Evolutionary conservation across 2,113 vertebrate genomes (phyloP), one percentile per base, ranked within the genome.

Genomic region (Lepisosteus oculatus): DNA sequence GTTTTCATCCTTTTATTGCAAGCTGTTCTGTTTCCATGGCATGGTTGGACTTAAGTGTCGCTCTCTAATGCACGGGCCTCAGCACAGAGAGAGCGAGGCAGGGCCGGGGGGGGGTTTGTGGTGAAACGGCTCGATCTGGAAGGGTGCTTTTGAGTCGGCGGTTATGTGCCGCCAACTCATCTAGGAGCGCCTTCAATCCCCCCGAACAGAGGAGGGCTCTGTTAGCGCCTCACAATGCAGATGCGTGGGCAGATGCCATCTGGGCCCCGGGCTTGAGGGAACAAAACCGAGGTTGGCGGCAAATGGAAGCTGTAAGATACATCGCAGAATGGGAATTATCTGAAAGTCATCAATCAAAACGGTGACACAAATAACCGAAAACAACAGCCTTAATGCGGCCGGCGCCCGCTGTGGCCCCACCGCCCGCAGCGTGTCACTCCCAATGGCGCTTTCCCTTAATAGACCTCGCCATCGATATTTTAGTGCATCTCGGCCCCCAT

Each of bases 201-300:
- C 76, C 78, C 88, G 88, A 92, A 92, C 89, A 86, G 84, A 8
- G 6, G 71, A 57, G 78, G 76, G 83, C 83, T 90, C 83, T 79
- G 70, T 81, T 74, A 92, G 85, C 85, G 85, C 81, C 88, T 85
- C 83, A 97, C 93, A 97, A 97, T 93, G 90, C 89, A 85, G 85
- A 87, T 93, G 95, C 82, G 96, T 97, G 94, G 96, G 96, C 78
- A 93, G 94, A 86, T 93, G 92, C 94, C 95, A 94, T 95, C 92
- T 96, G 94, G 81, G 82, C 85, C 87, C 82, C 83, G 79, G 47
- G 82, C 85, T 76, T 65, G 73, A 57, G 78, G 79, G 83, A 82
- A 85, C 90, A 92, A 89, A 77, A 93, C 90, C 86, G 86, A 62
- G 78, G 77, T 80, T 86, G 88, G 89, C 89, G 76, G 82, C 81